phyloP scores from a whole-genome alignment of 2,888 invertebrate genomes.

The Schrankia costaestrigalis region DNA sequence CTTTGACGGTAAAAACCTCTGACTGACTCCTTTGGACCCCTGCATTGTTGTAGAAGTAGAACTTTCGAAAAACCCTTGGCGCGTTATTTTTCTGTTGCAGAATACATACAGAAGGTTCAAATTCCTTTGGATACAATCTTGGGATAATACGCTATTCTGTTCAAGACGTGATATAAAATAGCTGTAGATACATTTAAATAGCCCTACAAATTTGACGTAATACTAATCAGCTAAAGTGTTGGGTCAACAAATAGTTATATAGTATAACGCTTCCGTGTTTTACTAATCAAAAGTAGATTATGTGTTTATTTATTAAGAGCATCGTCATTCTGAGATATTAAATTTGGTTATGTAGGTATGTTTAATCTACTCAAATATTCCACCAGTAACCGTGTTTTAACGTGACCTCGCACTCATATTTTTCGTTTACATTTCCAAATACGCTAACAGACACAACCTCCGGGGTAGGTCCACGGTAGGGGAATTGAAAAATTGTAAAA shows the following conservation, averaged over 20 bases:
- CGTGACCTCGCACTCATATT: conserved; percentile 34
- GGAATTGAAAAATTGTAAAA: conserved; percentile 63
- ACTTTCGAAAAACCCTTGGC: too few relatives aligned
- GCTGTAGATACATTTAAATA: conserved; percentile 14
- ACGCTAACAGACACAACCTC: conserved; percentile 38
- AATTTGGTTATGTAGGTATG: conserved; percentile 7
- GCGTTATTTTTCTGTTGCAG: too few relatives aligned
- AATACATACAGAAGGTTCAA: conserved; percentile 4
- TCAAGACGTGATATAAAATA: conserved; percentile 7
- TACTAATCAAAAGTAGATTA: conserved; percentile 10
- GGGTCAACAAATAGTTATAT: conserved; percentile 7
- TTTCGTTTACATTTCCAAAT: conserved; percentile 38
- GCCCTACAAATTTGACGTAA: conserved; percentile 8
- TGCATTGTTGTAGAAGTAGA: too few relatives aligned
- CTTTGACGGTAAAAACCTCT: too few relatives aligned
- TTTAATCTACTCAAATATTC: conserved; percentile 35
- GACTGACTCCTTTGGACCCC: too few relatives aligned
- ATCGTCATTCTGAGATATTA: conserved; percentile 11
- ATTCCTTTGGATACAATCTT: conserved; percentile 9
- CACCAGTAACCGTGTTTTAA: conserved; percentile 28
- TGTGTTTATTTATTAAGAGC: conserved; percentile 15
- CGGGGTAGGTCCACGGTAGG: conserved; percentile 35
- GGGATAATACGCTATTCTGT: conserved; percentile 6
- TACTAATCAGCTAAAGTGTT: conserved; percentile 16
- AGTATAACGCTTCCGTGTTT: conserved; percentile 3